Conservation (phyloP, 2,888 invertebrate genomes). For the Tetropium fuscum region DNA sequence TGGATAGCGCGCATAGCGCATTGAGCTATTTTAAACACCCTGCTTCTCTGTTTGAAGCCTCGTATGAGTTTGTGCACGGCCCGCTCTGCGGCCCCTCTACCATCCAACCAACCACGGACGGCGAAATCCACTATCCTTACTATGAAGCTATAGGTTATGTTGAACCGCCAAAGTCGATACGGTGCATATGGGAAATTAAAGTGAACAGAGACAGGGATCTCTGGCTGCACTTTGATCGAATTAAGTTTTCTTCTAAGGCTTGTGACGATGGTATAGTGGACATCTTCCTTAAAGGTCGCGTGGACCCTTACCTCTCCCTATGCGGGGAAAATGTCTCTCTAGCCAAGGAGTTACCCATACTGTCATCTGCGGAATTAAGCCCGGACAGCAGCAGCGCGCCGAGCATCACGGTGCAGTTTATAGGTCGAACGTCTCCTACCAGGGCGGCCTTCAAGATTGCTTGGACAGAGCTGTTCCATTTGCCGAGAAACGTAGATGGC, state of each 20-base stretch:
- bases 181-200: slow-evolving; percentile 70
- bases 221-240: slow-evolving; percentile 89
- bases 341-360: slow-evolving; percentile 82
- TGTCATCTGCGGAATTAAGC: slow-evolving; percentile 82
- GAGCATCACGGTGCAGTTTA: slow-evolving; percentile 72
- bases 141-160: slow-evolving; percentile 81
- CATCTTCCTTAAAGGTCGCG: slow-evolving; percentile 71
- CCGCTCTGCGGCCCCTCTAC: slow-evolving; percentile 89
- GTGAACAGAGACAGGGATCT: slow-evolving; percentile 87
- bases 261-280: slow-evolving; percentile 91
- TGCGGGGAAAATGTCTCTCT: slow-evolving; percentile 89
- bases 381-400: slow-evolving; percentile 68
- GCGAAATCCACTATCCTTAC: slow-evolving; percentile 89
- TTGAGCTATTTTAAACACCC: slow-evolving; percentile 90
- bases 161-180: slow-evolving; percentile 76
- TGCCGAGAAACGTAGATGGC: slow-evolving; percentile 87
- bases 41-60: slow-evolving; percentile 85
- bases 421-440: slow-evolving; percentile 81
- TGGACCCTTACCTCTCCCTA: slow-evolving; percentile 83
- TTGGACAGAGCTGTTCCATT: slow-evolving; percentile 90
- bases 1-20: slow-evolving; percentile 88
- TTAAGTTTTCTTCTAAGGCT: slow-evolving; percentile 85
- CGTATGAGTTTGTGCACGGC: slow-evolving; percentile 90
- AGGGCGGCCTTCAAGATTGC: slow-evolving; percentile 88
- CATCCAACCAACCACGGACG: slow-evolving; percentile 83